Evolutionary conservation across 2,113 vertebrate genomes (phyloP).

Genomic region (Tinamus guttatus): DNA sequence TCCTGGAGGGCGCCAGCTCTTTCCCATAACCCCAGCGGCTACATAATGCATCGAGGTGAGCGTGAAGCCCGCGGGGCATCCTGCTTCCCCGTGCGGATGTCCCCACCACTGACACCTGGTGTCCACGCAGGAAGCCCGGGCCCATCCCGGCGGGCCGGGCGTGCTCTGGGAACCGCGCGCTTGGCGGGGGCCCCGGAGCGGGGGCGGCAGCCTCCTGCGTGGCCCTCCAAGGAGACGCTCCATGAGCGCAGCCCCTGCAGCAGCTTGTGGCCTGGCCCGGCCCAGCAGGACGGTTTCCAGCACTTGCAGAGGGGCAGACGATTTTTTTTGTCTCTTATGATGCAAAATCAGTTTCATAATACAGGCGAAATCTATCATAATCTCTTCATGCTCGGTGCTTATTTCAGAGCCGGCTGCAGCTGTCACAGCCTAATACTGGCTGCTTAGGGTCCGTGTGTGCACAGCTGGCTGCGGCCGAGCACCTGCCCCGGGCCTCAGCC

Average conservation of each 20-base stretch:
- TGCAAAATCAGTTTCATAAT: slow-evolving; percentile 77
- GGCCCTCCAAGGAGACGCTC: background rate
- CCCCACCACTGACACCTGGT: slow-evolving; percentile 53
- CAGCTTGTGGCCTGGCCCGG: accelerated
- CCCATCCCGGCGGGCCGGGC: background rate
- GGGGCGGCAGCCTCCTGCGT: background rate
- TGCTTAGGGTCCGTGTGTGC: slow-evolving; percentile 66
- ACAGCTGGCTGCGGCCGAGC: slow-evolving; percentile 72
- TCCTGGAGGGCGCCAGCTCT: slow-evolving; percentile 64
- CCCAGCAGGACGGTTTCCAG: slow-evolving; percentile 12
- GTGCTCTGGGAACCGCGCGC: background rate
- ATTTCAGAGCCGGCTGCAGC: slow-evolving; percentile 75
- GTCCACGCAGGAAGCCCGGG: slow-evolving; percentile 42
- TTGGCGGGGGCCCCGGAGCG: background rate
- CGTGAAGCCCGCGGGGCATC: slow-evolving; percentile 35
- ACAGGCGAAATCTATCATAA: slow-evolving; percentile 76
- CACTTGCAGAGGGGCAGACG: slow-evolving; percentile 1
- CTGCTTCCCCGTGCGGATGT: slow-evolving; percentile 56
- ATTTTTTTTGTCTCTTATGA: slow-evolving; percentile 35
- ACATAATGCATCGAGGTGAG: slow-evolving; percentile 3
- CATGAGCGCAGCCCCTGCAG: background rate
- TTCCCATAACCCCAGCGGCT: slow-evolving; percentile 70
- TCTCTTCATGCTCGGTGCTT: slow-evolving; percentile 66
- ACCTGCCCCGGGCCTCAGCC: slow-evolving; percentile 70
- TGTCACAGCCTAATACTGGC: slow-evolving; percentile 71